phyloP scores from a whole-genome alignment of 2,113 vertebrate genomes.

The Danionella cerebrum region DNA sequence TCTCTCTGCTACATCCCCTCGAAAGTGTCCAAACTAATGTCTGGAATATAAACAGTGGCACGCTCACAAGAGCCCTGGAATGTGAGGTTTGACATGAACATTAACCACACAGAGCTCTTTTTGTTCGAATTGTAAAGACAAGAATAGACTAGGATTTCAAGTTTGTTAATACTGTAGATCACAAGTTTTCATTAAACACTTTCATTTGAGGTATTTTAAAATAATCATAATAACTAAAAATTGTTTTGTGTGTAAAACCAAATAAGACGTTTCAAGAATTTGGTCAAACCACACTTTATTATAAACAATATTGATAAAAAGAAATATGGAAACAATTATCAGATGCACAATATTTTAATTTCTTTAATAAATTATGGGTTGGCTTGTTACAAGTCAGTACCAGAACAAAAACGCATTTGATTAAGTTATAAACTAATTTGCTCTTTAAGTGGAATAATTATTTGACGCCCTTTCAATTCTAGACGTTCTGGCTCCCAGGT shows the following conservation, averaged over 20 bases:
- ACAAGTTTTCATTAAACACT: neutral
- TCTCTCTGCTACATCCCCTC: neutral
- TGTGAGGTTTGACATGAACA: constrained; percentile 39
- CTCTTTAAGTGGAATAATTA: no score
- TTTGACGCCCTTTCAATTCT: no score
- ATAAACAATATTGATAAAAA: no score
- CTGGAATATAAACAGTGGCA: constrained; percentile 46
- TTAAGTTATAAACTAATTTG: no score
- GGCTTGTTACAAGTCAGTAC: no score
- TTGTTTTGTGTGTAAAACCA: neutral
- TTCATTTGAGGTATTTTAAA: neutral
- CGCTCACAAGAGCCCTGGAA: constrained; percentile 45
- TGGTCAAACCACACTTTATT: no score
- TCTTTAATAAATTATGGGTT: no score
- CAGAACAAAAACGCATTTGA: no score
- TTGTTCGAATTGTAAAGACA: neutral
- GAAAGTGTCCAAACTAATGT: constrained; percentile 42
- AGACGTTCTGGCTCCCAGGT: no score
- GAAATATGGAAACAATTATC: no score
- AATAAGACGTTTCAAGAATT: neutral
- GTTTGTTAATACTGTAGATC: neutral
- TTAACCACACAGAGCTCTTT: constrained; percentile 20
- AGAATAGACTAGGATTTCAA: no score
- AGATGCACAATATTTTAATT: no score
- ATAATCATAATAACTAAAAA: neutral